phyloP scores from a whole-genome alignment of 2,797 vertebrate genomes.

The Myripristis murdjan region DNA sequence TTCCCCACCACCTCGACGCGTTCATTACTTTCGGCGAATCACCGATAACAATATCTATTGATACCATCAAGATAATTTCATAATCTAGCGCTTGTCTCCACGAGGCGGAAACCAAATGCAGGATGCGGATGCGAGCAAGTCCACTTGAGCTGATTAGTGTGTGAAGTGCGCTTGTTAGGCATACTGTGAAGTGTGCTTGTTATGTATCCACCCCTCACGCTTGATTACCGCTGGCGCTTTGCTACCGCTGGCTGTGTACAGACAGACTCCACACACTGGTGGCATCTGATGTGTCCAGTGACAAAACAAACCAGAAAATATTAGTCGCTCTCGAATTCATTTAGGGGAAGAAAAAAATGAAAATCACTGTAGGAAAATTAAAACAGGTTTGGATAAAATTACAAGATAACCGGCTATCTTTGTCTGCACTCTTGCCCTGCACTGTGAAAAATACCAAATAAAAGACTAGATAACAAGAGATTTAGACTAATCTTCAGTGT shows the following conservation, averaged over 20 bases:
- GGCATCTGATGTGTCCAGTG: slow-evolving; percentile 60
- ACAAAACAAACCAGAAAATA: slow-evolving; percentile 47
- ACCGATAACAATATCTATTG: slow-evolving; percentile 43
- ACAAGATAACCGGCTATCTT: not conserved
- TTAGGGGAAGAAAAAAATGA: slow-evolving; percentile 28
- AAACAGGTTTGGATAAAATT: not conserved
- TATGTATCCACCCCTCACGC: slow-evolving; percentile 71
- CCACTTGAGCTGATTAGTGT: slow-evolving; percentile 78
- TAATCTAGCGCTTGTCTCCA: slow-evolving; percentile 38
- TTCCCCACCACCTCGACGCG: not conserved
- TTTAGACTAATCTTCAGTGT: too few relatives aligned
- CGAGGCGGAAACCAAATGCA: slow-evolving; percentile 30
- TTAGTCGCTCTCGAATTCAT: slow-evolving; percentile 37
- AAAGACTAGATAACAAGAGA: too few relatives aligned
- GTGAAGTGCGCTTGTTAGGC: slow-evolving; percentile 78
- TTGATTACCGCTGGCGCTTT: slow-evolving; percentile 70
- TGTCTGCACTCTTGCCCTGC: not conserved
- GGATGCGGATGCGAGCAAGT: slow-evolving; percentile 60
- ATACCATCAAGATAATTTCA: slow-evolving; percentile 54
- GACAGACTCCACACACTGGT: slow-evolving; percentile 32
- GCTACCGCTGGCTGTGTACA: slow-evolving; percentile 47
- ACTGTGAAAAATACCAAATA: too few relatives aligned
- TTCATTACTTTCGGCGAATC: slow-evolving; percentile 29
- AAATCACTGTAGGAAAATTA: not conserved
- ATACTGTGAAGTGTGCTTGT: slow-evolving; percentile 75